Evolutionary conservation across 2,888 invertebrate genomes (phyloP), one percentile per base, ranked within the genome.

Genomic region (Alsophila aescularia): DNA sequence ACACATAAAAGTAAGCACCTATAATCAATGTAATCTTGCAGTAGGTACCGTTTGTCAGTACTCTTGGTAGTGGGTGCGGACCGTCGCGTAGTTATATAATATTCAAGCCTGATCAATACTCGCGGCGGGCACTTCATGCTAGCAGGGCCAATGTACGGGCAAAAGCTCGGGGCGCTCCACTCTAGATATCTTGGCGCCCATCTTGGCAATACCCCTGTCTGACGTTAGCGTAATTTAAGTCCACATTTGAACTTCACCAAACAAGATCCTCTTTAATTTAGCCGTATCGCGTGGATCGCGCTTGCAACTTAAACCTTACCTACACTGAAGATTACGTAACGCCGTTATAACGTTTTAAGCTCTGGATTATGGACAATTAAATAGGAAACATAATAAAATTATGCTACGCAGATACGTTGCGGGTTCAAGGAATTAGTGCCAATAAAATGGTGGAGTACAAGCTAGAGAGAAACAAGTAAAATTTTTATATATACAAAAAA

Each of bases 31-130:
- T 73, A 75, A 73, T 75, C 73, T 76, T 75, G 77, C 78, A 80
- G 81, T 80, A 67, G 70, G 69, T 57, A 58, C n/a, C 1, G 2
- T n/a, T n/a, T 35, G 44, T 36, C 35, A 36, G 48, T 31, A 75
- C 73, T 75, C 75, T 55, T 49, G 37, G 49, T 54, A 59, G 57
- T 72, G 78, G 75, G 78, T 77, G 74, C 79, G 80, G 58, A 50
- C 58, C 76, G 80, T 76, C 77, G 81, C 77, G 73, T 68, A 67
- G 75, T 88, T 86, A 87, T 77, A 72, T 87, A 90, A 90, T 84
- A 75, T 79, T 77, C 77, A 86, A 81, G 83, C 81, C 83, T 83
- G 86, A 90, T 90, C 90, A 85, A 90, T 90, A 90, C 84, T 66
- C 71, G 69, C 77, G 81, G 70, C 79, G 79, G 78, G 74, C 81